Evolutionary conservation across 2,797 vertebrate genomes (phyloP), one percentile per base, ranked within the genome.

Genomic region (Cyclopterus lumpus): DNA sequence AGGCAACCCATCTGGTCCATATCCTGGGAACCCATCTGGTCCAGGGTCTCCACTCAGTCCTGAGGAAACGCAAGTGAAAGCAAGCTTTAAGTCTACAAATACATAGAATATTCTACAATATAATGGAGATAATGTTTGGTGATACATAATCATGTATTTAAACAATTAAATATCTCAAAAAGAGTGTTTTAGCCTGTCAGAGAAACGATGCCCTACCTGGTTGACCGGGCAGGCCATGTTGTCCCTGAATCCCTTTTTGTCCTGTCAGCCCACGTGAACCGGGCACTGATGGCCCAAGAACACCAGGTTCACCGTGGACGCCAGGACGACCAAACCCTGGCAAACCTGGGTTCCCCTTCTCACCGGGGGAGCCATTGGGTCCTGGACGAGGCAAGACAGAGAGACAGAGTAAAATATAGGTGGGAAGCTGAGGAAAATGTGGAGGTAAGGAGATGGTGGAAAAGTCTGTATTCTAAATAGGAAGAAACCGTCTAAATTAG

Each of bases 21-120:
- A 66, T 65, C 63, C 73, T 42, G 86, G 59, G 40, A 32, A 14
- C 1, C 92, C 93, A 28, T 92, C 81, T 70, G 66, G 84, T 67
- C 93, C 93, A 75, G 68, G 81, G 18, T 92, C 84, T 85, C 93
- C 93, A 80, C 44, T 83, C 1, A 14, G 34, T 73, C 93, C 93
- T 94, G 59, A 26, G 51, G 26, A 68, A 59, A 55, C 36, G 20
- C 15, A 64, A 82, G 14, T 22, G 22, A 72, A 71, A 9, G 10
- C 3, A 20, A 30, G 14, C 14, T 64, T 18, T 48, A 40, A 5
- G 34, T 48, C 3, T 49, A 38, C 59, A 34, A 1, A 64, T 55
- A 7, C 42, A 36, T 36, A 51, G 5, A 18, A 34, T 22, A 14
- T 36, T 53, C 42, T 46, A 7, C 3, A 64, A 58, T 46, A 28